phyloP scores from a whole-genome alignment of 2,888 invertebrate genomes.

The Eristalis pertinax region DNA sequence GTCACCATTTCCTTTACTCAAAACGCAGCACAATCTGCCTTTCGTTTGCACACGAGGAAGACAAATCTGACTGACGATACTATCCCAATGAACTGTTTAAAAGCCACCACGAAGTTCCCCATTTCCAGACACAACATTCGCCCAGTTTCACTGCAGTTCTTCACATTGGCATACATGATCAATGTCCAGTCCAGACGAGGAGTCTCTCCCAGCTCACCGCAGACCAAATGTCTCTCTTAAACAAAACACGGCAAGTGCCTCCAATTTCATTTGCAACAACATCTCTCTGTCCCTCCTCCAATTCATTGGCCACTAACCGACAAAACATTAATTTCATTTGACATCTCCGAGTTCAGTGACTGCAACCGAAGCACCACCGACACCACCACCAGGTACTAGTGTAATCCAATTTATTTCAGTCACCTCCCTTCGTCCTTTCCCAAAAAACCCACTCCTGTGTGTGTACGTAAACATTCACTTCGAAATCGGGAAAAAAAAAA shows the following conservation, averaged over 20 bases:
- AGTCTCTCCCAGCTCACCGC: neutral
- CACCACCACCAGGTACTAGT: constrained; percentile 15
- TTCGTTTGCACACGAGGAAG: no score
- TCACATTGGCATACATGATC: no score
- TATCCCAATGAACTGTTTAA: no score
- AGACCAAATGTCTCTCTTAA: neutral
- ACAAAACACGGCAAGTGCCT: neutral
- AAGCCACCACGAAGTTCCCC: no score
- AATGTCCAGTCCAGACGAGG: no score
- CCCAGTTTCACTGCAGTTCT: no score
- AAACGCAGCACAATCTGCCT: no score
- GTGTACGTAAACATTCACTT: constrained; percentile 24
- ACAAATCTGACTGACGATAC: no score
- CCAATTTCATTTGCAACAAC: neutral
- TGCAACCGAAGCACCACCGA: constrained; percentile 2
- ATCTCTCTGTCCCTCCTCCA: neutral
- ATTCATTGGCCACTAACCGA: constrained; percentile 23
- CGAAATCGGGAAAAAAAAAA: neutral
- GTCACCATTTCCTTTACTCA: no score
- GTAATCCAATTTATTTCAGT: constrained; percentile 1
- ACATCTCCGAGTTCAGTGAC: constrained; percentile 43
- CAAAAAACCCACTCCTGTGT: constrained; percentile 1
- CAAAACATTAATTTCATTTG: constrained; percentile 47
- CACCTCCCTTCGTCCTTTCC: constrained; percentile 1
- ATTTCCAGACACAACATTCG: no score